Conservation (phyloP, 2,797 vertebrate species). For the Glyptemys insculpta region DNA sequence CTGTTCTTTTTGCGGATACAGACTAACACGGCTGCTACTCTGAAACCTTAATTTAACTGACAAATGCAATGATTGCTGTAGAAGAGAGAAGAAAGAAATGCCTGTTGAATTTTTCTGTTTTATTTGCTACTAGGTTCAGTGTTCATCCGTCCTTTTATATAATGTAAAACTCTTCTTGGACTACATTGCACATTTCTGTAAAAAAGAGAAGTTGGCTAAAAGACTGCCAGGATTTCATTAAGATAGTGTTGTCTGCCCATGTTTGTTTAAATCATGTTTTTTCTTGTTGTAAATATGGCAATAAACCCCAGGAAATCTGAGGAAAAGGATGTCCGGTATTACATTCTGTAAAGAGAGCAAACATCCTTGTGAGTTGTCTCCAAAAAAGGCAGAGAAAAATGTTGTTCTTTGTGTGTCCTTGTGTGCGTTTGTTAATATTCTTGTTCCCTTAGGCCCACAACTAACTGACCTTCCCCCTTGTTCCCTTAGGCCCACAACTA, state of each 20-base stretch:
- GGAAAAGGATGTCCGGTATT: not conserved
- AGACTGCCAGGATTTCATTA: constrained; percentile 19
- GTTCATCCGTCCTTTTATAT: not conserved
- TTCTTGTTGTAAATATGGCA: not conserved
- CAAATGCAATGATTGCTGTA: not conserved
- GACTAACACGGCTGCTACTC: too few relatives aligned
- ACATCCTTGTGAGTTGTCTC: not conserved
- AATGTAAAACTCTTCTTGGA: not conserved
- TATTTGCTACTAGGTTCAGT: not conserved
- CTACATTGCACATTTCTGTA: constrained; percentile 10
- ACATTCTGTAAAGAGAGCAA: fast-evolving
- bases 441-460: not conserved
- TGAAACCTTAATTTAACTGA: not conserved
- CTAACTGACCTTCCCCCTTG: not conserved
- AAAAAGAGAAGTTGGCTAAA: constrained; percentile 28
- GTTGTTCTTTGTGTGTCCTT: not conserved
- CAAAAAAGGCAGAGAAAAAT: not conserved
- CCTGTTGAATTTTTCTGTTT: not conserved
- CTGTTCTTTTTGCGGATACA: too few relatives aligned
- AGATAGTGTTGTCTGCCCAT: constrained; percentile 15
- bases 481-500: not conserved
- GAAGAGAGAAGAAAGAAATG: not conserved
- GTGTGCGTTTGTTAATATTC: not conserved
- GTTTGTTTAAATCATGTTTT: not conserved
- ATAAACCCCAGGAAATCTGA: not conserved